Conservation (phyloP, 1,140 invertebrate species). For the Mycetomoellerius zeteki region DNA sequence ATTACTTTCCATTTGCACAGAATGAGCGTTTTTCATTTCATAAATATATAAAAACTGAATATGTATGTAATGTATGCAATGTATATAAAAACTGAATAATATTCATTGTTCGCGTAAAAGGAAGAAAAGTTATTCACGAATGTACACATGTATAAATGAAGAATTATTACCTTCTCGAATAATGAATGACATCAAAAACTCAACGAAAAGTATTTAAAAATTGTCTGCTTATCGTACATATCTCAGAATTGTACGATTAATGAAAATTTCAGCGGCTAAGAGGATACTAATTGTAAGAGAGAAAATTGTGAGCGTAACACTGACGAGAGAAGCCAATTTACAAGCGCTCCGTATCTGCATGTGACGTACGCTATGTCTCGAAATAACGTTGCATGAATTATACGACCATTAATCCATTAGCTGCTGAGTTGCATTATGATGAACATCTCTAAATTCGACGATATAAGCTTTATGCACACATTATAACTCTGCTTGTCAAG, state of each 20-base stretch:
- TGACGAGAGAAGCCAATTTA: conserved; percentile 69
- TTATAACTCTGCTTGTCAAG: conserved; percentile 8
- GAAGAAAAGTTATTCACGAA: not conserved
- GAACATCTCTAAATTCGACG: conserved; percentile 2
- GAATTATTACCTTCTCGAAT: not conserved
- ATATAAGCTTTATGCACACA: not conserved
- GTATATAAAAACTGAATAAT: not conserved
- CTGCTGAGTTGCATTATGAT: not conserved
- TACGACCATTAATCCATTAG: conserved; percentile 34
- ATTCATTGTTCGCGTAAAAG: not conserved
- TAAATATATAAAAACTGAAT: no score
- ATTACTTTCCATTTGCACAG: not conserved
- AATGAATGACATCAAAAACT: not conserved
- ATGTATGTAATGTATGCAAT: not conserved
- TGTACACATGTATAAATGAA: not conserved
- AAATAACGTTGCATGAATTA: conserved; percentile 58
- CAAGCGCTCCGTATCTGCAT: conserved; percentile 31
- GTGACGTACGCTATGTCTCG: conserved; percentile 55
- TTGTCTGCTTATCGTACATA: not conserved
- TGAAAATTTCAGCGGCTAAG: conserved; percentile 76
- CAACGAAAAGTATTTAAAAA: not conserved
- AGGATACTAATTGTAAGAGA: conserved; percentile 52
- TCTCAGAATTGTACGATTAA: conserved; percentile 75
- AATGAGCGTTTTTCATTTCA: not conserved
- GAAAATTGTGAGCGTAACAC: conserved; percentile 76